phyloP scores from a whole-genome alignment of 2,888 invertebrate genomes.

The Drosophila buzzatii region DNA sequence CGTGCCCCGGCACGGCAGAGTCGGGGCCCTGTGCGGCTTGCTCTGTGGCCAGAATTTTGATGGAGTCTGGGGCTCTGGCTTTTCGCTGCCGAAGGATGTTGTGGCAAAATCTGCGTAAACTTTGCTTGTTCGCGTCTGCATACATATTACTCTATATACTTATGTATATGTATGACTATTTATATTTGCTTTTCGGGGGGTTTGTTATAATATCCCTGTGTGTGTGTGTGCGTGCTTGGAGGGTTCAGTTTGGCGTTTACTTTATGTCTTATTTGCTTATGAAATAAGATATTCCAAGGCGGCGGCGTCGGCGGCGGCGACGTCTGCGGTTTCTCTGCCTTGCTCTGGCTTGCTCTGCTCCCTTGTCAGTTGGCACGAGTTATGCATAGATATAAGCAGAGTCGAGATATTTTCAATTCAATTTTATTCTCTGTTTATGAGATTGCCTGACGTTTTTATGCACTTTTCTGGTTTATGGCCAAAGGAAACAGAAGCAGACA shows the following conservation, averaged over 20 bases:
- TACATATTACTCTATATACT: slow-evolving; percentile 9
- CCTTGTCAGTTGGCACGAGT: slow-evolving; percentile 42
- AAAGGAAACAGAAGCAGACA: not conserved
- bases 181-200: slow-evolving; percentile 48
- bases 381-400: slow-evolving; percentile 59
- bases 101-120: slow-evolving; percentile 79
- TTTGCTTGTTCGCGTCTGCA: slow-evolving; percentile 44
- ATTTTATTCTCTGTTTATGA: slow-evolving; percentile 81
- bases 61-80: slow-evolving; percentile 58
- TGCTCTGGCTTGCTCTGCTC: not conserved
- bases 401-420: slow-evolving; percentile 46
- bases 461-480: slow-evolving; percentile 57
- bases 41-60: slow-evolving; percentile 83
- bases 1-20: slow-evolving; percentile 23
- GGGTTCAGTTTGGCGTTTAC: slow-evolving; percentile 60
- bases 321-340: slow-evolving; percentile 15
- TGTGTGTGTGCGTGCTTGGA: slow-evolving; percentile 41
- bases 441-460: slow-evolving; percentile 77
- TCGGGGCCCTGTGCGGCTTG: slow-evolving; percentile 42
- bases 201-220: not conserved
- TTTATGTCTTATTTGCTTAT: slow-evolving; percentile 81
- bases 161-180: slow-evolving; percentile 26
- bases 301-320: slow-evolving; percentile 31
- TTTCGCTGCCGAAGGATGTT: slow-evolving; percentile 62
- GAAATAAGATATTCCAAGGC: slow-evolving; percentile 73